Conservation (phyloP, 1,140 invertebrate species). For the Papilio polyxenes region DNA sequence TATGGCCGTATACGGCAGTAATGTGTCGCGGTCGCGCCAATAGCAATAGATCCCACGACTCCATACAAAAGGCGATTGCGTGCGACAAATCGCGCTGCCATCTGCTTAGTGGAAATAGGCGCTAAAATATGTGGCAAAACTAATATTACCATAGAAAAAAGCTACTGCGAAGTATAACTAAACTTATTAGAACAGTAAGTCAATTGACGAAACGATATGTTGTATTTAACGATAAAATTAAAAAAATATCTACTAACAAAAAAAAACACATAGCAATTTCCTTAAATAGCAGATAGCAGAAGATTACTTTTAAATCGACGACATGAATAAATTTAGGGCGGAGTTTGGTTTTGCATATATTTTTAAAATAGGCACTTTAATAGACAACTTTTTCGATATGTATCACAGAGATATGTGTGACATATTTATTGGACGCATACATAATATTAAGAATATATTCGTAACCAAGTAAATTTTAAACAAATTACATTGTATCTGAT, state of each 20-base stretch:
- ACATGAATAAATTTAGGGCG: not conserved
- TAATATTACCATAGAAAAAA: not conserved
- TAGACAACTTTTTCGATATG: constrained; percentile 21
- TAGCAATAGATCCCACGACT: too few relatives aligned
- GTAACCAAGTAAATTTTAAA: not conserved
- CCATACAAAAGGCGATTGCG: too few relatives aligned
- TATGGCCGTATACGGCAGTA: not conserved
- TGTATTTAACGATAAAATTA: not conserved
- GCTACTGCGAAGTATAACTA: not conserved
- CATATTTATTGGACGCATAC: constrained; percentile 31
- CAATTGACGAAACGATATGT: not conserved
- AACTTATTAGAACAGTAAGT: not conserved
- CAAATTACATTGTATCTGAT: not conserved
- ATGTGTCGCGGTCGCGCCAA: not conserved
- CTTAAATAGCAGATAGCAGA: not conserved
- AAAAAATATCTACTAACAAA: not conserved
- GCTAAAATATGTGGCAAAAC: not conserved
- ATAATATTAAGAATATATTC: not conserved
- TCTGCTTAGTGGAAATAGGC: not conserved
- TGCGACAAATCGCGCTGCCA: not conserved
- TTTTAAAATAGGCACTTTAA: constrained; percentile 21
- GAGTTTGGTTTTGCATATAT: not conserved
- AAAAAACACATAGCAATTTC: not conserved
- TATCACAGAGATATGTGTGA: constrained; percentile 39
- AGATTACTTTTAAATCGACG: not conserved